These are phyloP conservation scores for Dermochelys coriacea DNA, from an alignment of 2,797 vertebrate genomes.

Conservation along the genomic window DNA sequence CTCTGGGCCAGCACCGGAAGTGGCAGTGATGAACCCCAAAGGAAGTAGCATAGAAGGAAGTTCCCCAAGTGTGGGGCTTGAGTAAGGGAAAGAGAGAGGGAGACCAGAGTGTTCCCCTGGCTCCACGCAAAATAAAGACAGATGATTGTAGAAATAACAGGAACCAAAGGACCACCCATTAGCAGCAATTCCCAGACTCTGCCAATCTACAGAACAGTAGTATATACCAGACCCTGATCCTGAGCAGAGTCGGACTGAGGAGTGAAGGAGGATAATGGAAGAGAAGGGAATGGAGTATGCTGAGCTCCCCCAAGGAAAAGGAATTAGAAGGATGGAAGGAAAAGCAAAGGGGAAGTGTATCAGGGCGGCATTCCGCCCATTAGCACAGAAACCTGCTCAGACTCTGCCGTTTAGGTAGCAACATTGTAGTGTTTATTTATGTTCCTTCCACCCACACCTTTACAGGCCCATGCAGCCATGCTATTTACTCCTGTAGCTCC, in stretches of 20 bases:
- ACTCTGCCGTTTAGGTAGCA: neutral
- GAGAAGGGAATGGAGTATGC: neutral
- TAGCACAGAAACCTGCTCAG: neutral
- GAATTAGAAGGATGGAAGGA: neutral
- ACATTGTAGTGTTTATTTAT: neutral
- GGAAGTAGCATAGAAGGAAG: neutral
- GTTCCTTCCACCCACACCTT: neutral
- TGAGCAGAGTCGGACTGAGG: neutral
- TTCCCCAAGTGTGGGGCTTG: neutral
- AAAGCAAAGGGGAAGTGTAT: neutral
- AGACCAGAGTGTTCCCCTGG: neutral
- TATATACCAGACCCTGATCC: neutral
- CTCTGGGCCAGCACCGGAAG: neutral
- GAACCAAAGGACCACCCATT: neutral
- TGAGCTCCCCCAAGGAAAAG: neutral
- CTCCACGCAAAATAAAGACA: neutral
- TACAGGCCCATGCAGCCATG: neutral
- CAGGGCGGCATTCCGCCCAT: too few species aligned
- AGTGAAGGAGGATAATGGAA: neutral
- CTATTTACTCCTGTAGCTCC: neutral
- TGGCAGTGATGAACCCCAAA: neutral
- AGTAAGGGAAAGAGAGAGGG: neutral
- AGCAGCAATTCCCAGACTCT: neutral
- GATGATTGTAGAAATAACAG: neutral
- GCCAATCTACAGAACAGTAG: conserved; percentile 44